These are phyloP conservation scores for Amazona vittata DNA, from an alignment of 2,113 vertebrate species.

Conservation along the genomic window DNA sequence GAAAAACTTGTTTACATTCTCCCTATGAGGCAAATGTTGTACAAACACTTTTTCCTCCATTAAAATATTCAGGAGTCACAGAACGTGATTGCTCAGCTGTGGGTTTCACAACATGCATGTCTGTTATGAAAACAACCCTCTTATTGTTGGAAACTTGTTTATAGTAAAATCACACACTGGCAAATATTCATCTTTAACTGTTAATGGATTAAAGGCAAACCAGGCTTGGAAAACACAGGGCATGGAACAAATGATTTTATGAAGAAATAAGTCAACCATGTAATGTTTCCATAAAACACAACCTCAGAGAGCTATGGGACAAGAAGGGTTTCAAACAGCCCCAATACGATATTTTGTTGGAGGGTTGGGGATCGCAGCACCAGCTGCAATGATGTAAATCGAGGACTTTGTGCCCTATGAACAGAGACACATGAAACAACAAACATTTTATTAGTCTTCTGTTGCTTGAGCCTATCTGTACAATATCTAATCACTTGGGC, in stretches of 20 bases:
- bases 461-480: not conserved
- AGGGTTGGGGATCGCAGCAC: not conserved
- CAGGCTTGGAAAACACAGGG: not conserved
- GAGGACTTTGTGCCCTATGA: not conserved
- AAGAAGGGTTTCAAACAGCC: not conserved
- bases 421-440: not conserved
- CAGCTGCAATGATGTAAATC: accelerated
- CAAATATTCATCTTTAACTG: conserved; percentile 10
- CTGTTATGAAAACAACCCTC: conserved; percentile 66
- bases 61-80: not conserved
- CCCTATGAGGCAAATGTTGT: not conserved
- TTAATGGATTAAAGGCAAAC: not conserved
- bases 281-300: conserved; percentile 47
- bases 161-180: conserved; percentile 9
- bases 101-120: not conserved
- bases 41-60: not conserved
- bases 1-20: not conserved
- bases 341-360: accelerated
- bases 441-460: not conserved
- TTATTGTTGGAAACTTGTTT: conserved; percentile 46
- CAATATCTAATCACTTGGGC: accelerated
- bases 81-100: not conserved
- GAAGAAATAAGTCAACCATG: not conserved
- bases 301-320: not conserved
- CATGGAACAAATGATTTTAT: not conserved